These are phyloP conservation scores for Drosophila prolongata DNA, from an alignment of 2,888 invertebrate genomes.

Conservation along the genomic window DNA sequence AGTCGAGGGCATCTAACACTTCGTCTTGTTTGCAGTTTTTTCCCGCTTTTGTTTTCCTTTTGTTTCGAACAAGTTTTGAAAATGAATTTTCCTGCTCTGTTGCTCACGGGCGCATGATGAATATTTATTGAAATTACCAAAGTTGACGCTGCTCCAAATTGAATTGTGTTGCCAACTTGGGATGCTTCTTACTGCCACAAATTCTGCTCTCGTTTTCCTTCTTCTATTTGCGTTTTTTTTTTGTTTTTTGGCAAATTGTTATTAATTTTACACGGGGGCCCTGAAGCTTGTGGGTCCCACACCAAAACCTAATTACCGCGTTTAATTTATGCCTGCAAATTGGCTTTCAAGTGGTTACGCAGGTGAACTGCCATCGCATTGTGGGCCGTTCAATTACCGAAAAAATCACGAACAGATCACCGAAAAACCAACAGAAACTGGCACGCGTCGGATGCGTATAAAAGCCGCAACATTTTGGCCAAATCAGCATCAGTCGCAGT, in stretches of 20 bases:
- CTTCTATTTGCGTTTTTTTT: neutral
- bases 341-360: constrained; percentile 67
- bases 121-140: constrained; percentile 83
- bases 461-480: constrained; percentile 61
- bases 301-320: constrained; percentile 66
- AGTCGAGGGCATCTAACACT: constrained; percentile 23
- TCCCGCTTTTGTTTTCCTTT: constrained; percentile 39
- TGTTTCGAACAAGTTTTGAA: constrained; percentile 56
- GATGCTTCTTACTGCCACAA: constrained; percentile 42
- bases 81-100: constrained; percentile 59
- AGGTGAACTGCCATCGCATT: constrained; percentile 57
- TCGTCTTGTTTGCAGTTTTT: constrained; percentile 38
- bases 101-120: constrained; percentile 77
- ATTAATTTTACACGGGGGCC: constrained; percentile 81
- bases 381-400: constrained; percentile 49
- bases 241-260: constrained; percentile 81
- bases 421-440: constrained; percentile 25
- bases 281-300: constrained; percentile 21
- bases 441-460: constrained; percentile 71
- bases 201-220: constrained; percentile 10
- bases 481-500: constrained; percentile 70
- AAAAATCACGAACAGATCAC: constrained; percentile 2
- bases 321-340: constrained; percentile 64
- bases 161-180: constrained; percentile 78
- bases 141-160: constrained; percentile 77